phyloP scores from a whole-genome alignment of 2,888 invertebrate species.

The Villa cingulata region DNA sequence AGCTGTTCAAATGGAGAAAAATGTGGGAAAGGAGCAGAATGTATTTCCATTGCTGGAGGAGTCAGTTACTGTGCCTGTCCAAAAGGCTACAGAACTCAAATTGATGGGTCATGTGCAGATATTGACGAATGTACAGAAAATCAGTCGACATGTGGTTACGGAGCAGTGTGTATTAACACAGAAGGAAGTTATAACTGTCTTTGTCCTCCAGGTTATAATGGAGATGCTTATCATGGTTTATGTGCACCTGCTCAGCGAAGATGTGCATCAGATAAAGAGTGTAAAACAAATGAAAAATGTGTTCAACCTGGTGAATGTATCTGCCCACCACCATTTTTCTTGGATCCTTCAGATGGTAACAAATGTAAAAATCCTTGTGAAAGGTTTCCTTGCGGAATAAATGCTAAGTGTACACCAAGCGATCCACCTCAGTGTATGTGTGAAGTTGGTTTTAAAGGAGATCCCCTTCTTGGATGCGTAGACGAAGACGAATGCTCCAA shows the following conservation, averaged over 20 bases:
- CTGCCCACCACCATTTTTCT: constrained; percentile 81
- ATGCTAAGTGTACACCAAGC: constrained; percentile 77
- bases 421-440: constrained; percentile 85
- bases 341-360: constrained; percentile 66
- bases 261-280: constrained; percentile 71
- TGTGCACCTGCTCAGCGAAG: constrained; percentile 72
- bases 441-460: constrained; percentile 72
- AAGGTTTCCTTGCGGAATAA: constrained; percentile 77
- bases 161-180: constrained; percentile 72
- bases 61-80: constrained; percentile 90
- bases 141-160: constrained; percentile 66
- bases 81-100: constrained; percentile 61
- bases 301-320: constrained; percentile 84
- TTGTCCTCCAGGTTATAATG: constrained; percentile 68
- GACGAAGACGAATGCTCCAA: constrained; percentile 78
- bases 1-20: constrained; percentile 68
- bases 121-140: constrained; percentile 71
- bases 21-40: constrained; percentile 78
- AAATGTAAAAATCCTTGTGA: constrained; percentile 89
- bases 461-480: constrained; percentile 68
- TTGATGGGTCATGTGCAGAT: constrained; percentile 69
- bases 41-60: constrained; percentile 77
- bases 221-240: constrained; percentile 67
- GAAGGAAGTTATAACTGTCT: constrained; percentile 65
- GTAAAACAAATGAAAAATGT: constrained; percentile 76